A percentile compares a stretch with the other conserved stretches of the same genome.
Conservation (phyloP, 2,888 invertebrate species). For the Philaethria dido region DNA sequence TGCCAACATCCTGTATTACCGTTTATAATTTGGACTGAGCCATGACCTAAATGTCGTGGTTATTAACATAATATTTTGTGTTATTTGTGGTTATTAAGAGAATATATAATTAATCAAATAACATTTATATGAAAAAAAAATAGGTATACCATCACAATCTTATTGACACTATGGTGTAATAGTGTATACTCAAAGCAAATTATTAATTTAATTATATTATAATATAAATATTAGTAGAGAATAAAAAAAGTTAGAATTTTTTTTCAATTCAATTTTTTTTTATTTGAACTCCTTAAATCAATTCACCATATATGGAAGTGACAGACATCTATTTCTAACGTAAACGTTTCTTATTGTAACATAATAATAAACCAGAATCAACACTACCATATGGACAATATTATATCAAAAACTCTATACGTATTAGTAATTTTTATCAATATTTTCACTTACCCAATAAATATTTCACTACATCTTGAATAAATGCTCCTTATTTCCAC, state of each 20-base stretch:
- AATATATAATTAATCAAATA: neutral
- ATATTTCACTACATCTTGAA: neutral
- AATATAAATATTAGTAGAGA: neutral
- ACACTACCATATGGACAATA: too few species aligned
- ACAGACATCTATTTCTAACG: too few species aligned
- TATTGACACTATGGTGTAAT: neutral
- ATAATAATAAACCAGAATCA: too few species aligned
- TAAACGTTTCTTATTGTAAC: too few species aligned
- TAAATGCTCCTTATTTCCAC: neutral
- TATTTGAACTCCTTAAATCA: too few species aligned
- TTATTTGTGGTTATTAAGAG: too few species aligned
- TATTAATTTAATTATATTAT: neutral
- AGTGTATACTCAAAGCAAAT: neutral
- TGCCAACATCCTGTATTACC: conserved; percentile 38
- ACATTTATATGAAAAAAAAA: neutral
- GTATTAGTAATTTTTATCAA: neutral
- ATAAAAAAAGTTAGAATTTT: too few species aligned
- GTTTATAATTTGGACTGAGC: conserved; percentile 27
- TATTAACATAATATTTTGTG: neutral
- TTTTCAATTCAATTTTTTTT: too few species aligned
- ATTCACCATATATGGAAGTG: too few species aligned
- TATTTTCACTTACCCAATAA: neutral
- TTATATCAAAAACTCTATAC: neutral
- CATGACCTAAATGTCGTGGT: conserved; percentile 33
- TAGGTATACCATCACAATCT: neutral